A percentile compares a stretch with the other conserved stretches of the same genome.
Evolutionary conservation across 2,888 invertebrate species (phyloP).

Genomic region (Ormyrus labotus): DNA sequence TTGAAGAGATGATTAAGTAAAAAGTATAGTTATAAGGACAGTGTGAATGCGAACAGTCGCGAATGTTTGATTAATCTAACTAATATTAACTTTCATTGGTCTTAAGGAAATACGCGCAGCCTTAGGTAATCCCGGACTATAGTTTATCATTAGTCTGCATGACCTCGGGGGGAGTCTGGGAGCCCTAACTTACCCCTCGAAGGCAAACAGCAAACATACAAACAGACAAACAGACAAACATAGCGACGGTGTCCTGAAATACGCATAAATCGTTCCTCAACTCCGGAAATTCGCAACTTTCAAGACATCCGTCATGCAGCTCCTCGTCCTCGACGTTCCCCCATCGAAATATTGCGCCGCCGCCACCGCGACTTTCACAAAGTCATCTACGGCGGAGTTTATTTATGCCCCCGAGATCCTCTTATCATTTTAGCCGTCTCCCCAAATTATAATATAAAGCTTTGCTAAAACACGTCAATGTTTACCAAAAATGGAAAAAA

Average conservation of each 20-base stretch:
- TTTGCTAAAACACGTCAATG: too few species aligned
- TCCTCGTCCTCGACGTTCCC: neutral
- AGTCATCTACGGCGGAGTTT: constrained; percentile 15
- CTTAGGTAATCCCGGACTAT: constrained; percentile 35
- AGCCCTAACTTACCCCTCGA: constrained; percentile 14
- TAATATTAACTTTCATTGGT: constrained; percentile 25
- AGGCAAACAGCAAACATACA: constrained; percentile 51
- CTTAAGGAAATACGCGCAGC: constrained; percentile 19
- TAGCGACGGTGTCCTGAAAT: constrained; percentile 18
- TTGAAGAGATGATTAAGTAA: too few species aligned
- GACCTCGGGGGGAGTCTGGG: neutral
- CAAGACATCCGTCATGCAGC: constrained; percentile 52
- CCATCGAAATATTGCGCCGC: constrained; percentile 34
- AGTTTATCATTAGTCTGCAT: constrained; percentile 46
- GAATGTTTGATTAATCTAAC: neutral
- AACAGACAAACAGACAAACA: constrained; percentile 39
- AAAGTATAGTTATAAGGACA: too few species aligned
- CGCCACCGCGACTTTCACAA: constrained; percentile 25
- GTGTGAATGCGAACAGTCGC: too few species aligned
- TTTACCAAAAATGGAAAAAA: too few species aligned
- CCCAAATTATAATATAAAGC: neutral
- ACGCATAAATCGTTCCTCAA: constrained; percentile 51
- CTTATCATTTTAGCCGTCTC: constrained; percentile 11
- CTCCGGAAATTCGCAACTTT: constrained; percentile 54
- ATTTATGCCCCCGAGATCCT: constrained; percentile 21